A percentile compares a stretch with the other conserved stretches of the same genome.
Conservation (phyloP, 92 coral and sea anemone species). For the Umimayanthus chanpuru region DNA sequence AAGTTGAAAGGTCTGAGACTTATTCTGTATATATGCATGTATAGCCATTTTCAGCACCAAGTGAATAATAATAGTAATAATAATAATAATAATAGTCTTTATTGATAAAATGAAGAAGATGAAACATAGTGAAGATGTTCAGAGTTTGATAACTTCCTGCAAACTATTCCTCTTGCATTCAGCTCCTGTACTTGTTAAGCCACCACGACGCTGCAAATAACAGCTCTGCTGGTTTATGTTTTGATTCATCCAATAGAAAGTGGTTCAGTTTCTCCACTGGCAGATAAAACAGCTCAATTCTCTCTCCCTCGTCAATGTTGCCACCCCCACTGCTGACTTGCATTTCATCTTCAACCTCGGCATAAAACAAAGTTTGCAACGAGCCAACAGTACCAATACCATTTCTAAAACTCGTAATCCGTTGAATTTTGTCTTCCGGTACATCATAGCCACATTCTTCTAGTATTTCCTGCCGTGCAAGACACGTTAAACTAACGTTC, state of each 20-base stretch:
- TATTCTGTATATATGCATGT: no score
- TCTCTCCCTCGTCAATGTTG: conserved; percentile 86
- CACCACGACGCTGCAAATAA: conserved; percentile 96
- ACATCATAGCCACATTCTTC: conserved; percentile 99
- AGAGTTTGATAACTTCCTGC: background rate
- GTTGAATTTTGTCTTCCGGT: conserved; percentile 81
- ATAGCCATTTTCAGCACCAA: no score
- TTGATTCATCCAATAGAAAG: conserved; percentile 77
- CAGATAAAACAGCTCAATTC: conserved; percentile 87
- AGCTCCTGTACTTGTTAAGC: conserved; percentile 63
- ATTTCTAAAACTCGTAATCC: conserved; percentile 67
- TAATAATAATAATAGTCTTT: no score
- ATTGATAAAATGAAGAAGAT: no score
- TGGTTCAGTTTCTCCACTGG: conserved; percentile 80
- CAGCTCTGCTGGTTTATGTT: conserved; percentile 82
- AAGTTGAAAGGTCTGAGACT: no score
- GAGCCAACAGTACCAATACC: conserved; percentile 90
- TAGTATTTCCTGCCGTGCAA: conserved; percentile 87
- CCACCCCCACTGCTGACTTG: conserved; percentile 83
- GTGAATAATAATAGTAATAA: no score
- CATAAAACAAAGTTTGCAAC: conserved; percentile 77
- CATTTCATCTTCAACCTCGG: conserved; percentile 89
- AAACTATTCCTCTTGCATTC: background rate
- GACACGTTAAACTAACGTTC: conserved; percentile 59
- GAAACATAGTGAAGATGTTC: no score